Percentiles rank a stretch among this genome's conserved stretches.
Conservation (phyloP, 2,888 invertebrate genomes). For the Mimas tiliae region DNA sequence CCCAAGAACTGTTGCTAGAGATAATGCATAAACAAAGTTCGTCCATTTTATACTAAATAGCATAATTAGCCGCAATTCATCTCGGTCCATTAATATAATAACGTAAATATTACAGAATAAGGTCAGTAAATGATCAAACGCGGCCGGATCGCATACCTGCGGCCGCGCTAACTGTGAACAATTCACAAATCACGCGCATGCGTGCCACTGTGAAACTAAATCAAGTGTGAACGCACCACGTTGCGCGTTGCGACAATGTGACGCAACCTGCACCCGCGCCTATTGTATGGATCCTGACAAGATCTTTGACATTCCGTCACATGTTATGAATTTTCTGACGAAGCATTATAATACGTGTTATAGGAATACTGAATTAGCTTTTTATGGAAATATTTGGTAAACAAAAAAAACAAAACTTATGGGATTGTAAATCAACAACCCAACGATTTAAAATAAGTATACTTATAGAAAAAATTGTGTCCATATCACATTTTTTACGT, state of each 20-base stretch:
- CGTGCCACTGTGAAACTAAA: slow-evolving; percentile 62
- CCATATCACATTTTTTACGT: too few species aligned
- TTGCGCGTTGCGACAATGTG: slow-evolving; percentile 52
- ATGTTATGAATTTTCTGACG: not conserved
- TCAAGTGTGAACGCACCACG: slow-evolving; percentile 67
- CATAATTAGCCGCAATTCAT: slow-evolving; percentile 14
- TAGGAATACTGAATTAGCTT: too few species aligned
- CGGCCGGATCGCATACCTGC: slow-evolving; percentile 29
- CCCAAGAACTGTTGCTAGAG: not conserved
- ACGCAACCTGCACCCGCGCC: slow-evolving; percentile 44
- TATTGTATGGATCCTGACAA: slow-evolving; percentile 2
- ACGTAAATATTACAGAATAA: slow-evolving; percentile 19
- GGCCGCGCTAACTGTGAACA: slow-evolving; percentile 38
- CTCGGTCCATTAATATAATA: slow-evolving; percentile 14
- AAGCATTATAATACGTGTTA: not conserved
- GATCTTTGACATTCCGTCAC: slow-evolving; percentile 6
- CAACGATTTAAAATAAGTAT: too few species aligned
- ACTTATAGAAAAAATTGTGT: too few species aligned
- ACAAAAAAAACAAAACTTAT: too few species aligned
- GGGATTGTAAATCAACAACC: too few species aligned
- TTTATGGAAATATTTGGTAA: too few species aligned
- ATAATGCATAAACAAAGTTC: not conserved
- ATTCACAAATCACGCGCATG: slow-evolving; percentile 53
- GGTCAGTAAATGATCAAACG: slow-evolving; percentile 26
- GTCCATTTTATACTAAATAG: slow-evolving; percentile 1